Evolutionary conservation across 1,140 invertebrate genomes (phyloP), one percentile per base, ranked within the genome.

Genomic region (Platyscapa corneri): DNA sequence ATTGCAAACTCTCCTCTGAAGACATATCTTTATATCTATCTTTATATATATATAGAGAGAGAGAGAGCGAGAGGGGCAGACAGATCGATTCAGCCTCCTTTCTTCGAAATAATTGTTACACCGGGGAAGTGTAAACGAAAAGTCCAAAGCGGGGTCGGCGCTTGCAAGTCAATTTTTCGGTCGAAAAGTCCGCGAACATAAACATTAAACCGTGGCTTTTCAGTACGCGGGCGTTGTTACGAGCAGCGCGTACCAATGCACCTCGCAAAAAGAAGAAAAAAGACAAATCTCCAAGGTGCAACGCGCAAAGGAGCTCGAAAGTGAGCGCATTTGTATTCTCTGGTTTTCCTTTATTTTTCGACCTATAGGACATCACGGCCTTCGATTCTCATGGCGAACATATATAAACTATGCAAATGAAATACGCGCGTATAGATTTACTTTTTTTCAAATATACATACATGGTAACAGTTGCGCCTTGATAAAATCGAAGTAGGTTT

Each of bases 101-200:
- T 82, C 80, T 82, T 70, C 80, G 67, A 74, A 82, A 74, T 82
- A 74, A 74, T 82, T 72, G 37, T 82, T 72, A 74, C 39, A 56
- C 76, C 23, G 23, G 10, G 30, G 12, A 27, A 30, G 27, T n/a
- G n/a, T 53, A 30, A 20, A 42, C 32, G 42, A 76, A 77, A 77
- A 77, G 46, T 46, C 30, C 49, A 77, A 78, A 78, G 76, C 78
- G 37, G 37, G 3, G 27, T 39, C 34, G 34, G 37, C 34, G 77
- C 77, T 65, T 79, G 77, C 56, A 67, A 80, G 78, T 67, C 78
- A 80, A 60, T 80, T 78, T n/a, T 78, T 64, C 42, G 53, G n/a
- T 37, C 39, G 20, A 60, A 30, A 75, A 60, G 49, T 56, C 30
- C n/a, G 46, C 42, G 32, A 30, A 34, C 46, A 65, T 75, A 27